A percentile compares a stretch with the other conserved stretches of the same genome.
Evolutionary conservation across 2,797 vertebrate species (phyloP).

Genomic region (Huso huso): DNA sequence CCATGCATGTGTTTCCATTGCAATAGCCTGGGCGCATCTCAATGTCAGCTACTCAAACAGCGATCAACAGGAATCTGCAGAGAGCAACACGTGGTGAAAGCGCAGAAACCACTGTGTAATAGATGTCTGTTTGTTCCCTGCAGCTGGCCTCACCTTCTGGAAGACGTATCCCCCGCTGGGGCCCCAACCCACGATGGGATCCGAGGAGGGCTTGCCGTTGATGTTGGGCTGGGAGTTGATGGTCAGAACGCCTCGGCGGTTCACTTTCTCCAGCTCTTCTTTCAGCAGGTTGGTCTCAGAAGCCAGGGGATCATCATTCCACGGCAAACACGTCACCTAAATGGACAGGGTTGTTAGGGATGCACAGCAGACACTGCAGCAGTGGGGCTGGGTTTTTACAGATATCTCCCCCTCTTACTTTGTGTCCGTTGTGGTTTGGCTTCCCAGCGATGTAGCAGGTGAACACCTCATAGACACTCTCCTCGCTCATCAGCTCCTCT

Average conservation of each 20-base stretch:
- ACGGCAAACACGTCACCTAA: conserved; percentile 88
- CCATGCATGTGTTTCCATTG: too few relatives aligned
- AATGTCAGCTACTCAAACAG: too few relatives aligned
- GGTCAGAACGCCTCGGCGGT: conserved; percentile 84
- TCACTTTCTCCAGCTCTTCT: conserved; percentile 79
- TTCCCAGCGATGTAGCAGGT: conserved; percentile 76
- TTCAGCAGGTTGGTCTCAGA: conserved; percentile 88
- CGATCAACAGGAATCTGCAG: too few relatives aligned
- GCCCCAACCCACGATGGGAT: conserved; percentile 90
- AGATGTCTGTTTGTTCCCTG: too few relatives aligned
- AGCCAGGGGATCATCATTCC: conserved; percentile 90
- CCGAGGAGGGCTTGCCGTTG: conserved; percentile 84
- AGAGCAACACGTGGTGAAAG: too few relatives aligned
- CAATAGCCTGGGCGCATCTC: too few relatives aligned
- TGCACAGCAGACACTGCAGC: too few relatives aligned
- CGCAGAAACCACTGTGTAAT: too few relatives aligned
- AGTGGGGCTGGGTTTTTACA: too few relatives aligned
- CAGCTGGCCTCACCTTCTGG: conserved; percentile 71
- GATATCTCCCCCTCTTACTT: conserved; percentile 48
- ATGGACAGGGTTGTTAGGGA: too few relatives aligned
- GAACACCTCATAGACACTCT: conserved; percentile 85
- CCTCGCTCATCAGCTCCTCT: conserved; percentile 73
- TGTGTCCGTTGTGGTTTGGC: conserved; percentile 65
- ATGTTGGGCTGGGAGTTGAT: conserved; percentile 96
- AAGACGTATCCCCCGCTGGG: conserved; percentile 92